A percentile compares a stretch with the other conserved stretches of the same genome.
Conservation (phyloP, 2,797 vertebrate genomes). For the Kryptopterus vitreolus region DNA sequence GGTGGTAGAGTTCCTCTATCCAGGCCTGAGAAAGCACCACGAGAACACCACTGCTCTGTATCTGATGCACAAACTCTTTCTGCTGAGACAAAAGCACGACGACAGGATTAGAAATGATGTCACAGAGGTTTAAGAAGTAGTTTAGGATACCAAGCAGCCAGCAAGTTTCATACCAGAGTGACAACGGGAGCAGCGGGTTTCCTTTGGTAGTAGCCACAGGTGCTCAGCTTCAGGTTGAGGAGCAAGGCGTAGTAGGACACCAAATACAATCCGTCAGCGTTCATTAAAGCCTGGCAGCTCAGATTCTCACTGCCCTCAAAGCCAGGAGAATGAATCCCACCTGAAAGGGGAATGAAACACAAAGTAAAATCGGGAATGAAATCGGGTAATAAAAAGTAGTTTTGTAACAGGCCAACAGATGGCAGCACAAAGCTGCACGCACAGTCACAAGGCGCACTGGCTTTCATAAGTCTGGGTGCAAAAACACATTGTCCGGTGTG, state of each 20-base stretch:
- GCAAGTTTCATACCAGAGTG: constrained; percentile 77
- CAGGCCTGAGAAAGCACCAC: constrained; percentile 92
- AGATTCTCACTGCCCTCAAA: constrained; percentile 79
- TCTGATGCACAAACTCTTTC: constrained; percentile 92
- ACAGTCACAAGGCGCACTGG: too few relatives aligned
- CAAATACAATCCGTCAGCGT: constrained; percentile 90
- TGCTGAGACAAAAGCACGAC: constrained; percentile 60
- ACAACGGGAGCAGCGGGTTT: constrained; percentile 75
- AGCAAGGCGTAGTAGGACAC: constrained; percentile 87
- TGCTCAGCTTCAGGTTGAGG: constrained; percentile 92
- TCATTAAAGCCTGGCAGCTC: constrained; percentile 88
- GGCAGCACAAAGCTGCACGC: too few relatives aligned
- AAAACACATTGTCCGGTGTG: too few relatives aligned
- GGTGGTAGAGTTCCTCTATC: constrained; percentile 94
- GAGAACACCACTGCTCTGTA: constrained; percentile 89
- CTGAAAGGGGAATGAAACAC: constrained; percentile 60
- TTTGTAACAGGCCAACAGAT: too few relatives aligned
- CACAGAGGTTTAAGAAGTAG: not conserved
- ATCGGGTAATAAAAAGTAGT: too few relatives aligned
- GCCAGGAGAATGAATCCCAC: constrained; percentile 86
- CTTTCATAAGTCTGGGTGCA: too few relatives aligned
- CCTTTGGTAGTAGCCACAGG: constrained; percentile 86
- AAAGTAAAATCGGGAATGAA: too few relatives aligned
- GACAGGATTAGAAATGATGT: not conserved
- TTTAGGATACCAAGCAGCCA: not conserved